Evolutionary conservation across 2,888 invertebrate species (phyloP).

Genomic region (Tenodera sinensis): DNA sequence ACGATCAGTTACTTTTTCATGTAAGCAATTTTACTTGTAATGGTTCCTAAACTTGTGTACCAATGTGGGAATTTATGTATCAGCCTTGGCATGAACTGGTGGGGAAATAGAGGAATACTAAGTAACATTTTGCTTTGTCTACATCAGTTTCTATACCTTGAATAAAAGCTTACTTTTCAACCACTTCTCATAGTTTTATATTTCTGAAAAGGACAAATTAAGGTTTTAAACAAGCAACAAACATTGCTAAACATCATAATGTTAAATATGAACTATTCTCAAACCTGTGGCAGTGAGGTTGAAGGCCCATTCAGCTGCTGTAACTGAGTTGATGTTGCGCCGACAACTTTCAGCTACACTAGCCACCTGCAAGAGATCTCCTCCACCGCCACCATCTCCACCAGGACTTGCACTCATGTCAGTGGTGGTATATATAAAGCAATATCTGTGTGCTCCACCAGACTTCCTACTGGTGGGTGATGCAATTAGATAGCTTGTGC

Average conservation of each 20-base stretch:
- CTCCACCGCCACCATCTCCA: conserved; percentile 18
- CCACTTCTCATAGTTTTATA: too few species aligned
- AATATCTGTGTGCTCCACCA: conserved; percentile 54
- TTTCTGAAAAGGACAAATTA: too few species aligned
- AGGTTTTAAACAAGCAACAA: too few species aligned
- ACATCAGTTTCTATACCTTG: too few species aligned
- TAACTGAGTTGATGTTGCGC: conserved; percentile 51
- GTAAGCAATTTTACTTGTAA: too few species aligned
- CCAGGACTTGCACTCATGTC: conserved; percentile 32
- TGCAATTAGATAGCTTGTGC: conserved; percentile 79
- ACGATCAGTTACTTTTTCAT: too few species aligned
- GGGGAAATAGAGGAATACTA: too few species aligned
- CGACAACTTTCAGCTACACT: conserved; percentile 57
- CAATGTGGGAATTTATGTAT: too few species aligned
- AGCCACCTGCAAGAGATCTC: conserved; percentile 46
- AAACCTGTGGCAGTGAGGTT: conserved; percentile 52
- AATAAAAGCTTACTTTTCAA: too few species aligned
- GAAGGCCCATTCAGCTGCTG: conserved; percentile 57
- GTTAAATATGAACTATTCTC: neutral
- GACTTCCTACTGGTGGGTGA: conserved; percentile 65
- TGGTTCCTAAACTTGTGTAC: too few species aligned
- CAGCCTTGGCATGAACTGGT: too few species aligned
- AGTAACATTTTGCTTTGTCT: too few species aligned
- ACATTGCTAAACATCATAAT: neutral
- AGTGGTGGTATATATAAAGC: conserved; percentile 55